Base-by-base conservation (phyloP, 2,888 invertebrate genomes). In the Drosophila siamana region DNA sequence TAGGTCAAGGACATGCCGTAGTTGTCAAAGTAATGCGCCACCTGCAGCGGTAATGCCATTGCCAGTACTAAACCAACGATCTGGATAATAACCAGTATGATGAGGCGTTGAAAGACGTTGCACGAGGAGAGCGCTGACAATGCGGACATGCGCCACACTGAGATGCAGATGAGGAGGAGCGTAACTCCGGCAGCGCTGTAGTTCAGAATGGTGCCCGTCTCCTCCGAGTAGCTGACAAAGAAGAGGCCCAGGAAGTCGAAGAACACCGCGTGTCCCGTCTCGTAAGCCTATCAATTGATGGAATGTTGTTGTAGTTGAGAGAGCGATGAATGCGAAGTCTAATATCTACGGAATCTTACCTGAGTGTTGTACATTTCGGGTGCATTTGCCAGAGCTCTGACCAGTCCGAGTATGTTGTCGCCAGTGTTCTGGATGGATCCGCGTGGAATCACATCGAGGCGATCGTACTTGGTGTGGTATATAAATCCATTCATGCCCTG, bases 381-480 rank as follows among this genome's bases (percentile, higher is more conserved):
- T 6, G 91, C 90, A 65, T 93, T 93, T 0, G 93, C 94, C 8
- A 94, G 72, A 0, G 91, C 91, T 1, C 89, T 78, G 0, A 94
- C 90, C 0, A 96, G 89, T 0, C 93, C 93, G 48, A 96, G 90
- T 11, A 96, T 88, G 92, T 95, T 96, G 66, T 96, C 94, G 0
- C 96, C 96, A 8, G 95, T 95, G 78, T 94, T 93, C 90, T 97
- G 97, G 26, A 96, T 90, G 2, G 95, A 95, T 0, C 95, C 96
- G 0, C 93, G 89, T n/a, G 93, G 93, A 24, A 97, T 93, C 4
- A 94, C 92, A 1, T 93, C 93, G 0, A 94, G 93, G 26, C 90
- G 91, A 91, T 97, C 97, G 91, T 94, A 95, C 46, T 94, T 93
- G 0, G 97, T 96, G 91, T 96, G 96, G 90, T 96, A 96, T 9